Evolutionary conservation across 2,113 vertebrate genomes (phyloP).

Genomic region (Nansenia antarctica): DNA sequence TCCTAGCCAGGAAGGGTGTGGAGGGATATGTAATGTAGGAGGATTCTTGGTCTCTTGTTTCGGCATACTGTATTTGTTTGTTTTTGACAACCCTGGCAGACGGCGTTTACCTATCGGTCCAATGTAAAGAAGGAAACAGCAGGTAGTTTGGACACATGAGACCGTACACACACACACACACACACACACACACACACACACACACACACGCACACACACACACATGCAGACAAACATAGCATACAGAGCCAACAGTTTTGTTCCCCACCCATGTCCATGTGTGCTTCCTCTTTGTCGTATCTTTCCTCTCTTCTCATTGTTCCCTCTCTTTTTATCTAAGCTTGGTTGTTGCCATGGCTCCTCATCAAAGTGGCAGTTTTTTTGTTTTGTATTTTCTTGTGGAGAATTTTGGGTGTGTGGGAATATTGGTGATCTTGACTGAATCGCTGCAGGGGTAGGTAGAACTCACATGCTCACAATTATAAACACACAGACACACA

Average conservation of each 20-base stretch:
- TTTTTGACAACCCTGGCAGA: not conserved
- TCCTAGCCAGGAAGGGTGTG: not conserved
- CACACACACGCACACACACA: not conserved
- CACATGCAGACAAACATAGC: not conserved
- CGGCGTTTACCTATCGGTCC: not conserved
- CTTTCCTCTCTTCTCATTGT: not conserved
- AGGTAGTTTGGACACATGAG: not conserved
- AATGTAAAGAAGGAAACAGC: not conserved
- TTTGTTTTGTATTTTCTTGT: not conserved
- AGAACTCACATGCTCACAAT: no score
- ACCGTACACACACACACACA: not conserved
- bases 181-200: slow-evolving; percentile 8
- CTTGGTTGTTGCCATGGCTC: slow-evolving; percentile 18
- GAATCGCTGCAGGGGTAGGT: no score
- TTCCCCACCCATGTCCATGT: not conserved
- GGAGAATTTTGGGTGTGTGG: not conserved
- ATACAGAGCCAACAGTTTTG: not conserved
- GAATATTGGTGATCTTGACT: slow-evolving; percentile 9
- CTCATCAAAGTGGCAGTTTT: not conserved
- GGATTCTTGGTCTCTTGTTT: not conserved
- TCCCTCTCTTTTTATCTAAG: not conserved
- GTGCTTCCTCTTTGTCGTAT: not conserved
- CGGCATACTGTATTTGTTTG: not conserved
- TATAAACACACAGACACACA: no score
- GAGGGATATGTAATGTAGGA: not conserved